Evolutionary conservation across 1,140 invertebrate species (phyloP).

Genomic region (Magallana gigas): DNA sequence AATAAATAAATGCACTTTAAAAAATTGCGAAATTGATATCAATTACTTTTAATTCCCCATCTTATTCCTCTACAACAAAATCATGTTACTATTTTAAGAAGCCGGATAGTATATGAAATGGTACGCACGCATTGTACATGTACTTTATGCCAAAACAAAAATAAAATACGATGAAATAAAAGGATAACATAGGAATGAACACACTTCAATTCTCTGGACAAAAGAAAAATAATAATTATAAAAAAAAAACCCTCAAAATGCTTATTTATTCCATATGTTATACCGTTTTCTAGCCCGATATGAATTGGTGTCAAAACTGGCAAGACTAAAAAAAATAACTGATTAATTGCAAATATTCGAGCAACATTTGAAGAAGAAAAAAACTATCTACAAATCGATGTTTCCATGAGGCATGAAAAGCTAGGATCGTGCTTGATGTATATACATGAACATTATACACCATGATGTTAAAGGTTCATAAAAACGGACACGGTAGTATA

Average conservation of each 20-base stretch:
- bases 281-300: slow-evolving; percentile 8
- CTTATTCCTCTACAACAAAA: too few species aligned
- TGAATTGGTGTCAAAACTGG: slow-evolving; percentile 4
- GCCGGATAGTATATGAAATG: background rate
- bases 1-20: too few species aligned
- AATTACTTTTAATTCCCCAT: too few species aligned
- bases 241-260: background rate
- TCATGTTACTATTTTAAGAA: background rate
- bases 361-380: too few species aligned
- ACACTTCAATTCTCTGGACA: background rate
- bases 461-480: background rate
- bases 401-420: slow-evolving; percentile 7
- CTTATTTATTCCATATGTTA: background rate
- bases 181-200: too few species aligned
- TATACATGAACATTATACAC: background rate
- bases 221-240: background rate
- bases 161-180: too few species aligned
- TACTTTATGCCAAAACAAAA: background rate
- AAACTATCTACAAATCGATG: background rate
- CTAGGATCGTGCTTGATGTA: background rate
- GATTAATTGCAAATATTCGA: too few species aligned
- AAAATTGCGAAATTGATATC: too few species aligned
- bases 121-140: background rate
- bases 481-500: background rate
- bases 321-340: background rate